These are phyloP conservation scores for Bombyx huttoni DNA, from an alignment of 2,888 invertebrate genomes.

Conservation along the genomic window DNA sequence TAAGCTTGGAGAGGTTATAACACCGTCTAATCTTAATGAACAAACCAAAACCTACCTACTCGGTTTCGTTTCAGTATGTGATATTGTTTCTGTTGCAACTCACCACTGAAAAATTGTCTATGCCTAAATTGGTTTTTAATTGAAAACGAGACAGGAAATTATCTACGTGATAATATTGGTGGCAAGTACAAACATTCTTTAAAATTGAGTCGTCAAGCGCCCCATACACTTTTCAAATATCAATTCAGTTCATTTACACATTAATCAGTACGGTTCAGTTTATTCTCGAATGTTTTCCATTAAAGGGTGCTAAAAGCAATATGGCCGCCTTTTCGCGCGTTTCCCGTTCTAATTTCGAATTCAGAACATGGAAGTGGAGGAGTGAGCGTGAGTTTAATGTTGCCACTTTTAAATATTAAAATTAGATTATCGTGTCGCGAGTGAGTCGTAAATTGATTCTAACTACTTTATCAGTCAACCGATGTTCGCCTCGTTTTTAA, in stretches of 20 bases:
- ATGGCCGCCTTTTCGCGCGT: constrained; percentile 50
- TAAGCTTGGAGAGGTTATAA: no score
- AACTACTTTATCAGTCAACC: constrained; percentile 20
- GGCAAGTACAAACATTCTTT: not conserved
- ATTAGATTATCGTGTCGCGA: constrained; percentile 48
- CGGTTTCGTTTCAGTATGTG: no score
- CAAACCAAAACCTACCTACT: no score
- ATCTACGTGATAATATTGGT: not conserved
- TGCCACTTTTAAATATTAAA: constrained; percentile 64
- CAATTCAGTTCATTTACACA: constrained; percentile 56
- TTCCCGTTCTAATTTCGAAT: constrained; percentile 52
- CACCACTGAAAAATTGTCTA: no score
- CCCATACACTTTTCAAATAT: constrained; percentile 42
- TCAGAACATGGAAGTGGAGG: constrained; percentile 47
- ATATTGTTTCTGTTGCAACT: no score
- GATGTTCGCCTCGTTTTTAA: constrained; percentile 3
- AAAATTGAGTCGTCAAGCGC: constrained; percentile 14
- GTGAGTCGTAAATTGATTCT: constrained; percentile 40
- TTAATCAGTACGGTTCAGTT: constrained; percentile 47
- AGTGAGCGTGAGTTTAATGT: constrained; percentile 47
- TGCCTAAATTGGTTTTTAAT: no score
- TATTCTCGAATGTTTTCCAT: constrained; percentile 43
- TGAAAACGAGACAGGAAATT: no score
- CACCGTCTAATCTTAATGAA: no score
- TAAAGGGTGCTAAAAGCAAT: constrained; percentile 65